Evolutionary conservation across 2,888 invertebrate species (phyloP).

Genomic region (Colostygia pectinataria): DNA sequence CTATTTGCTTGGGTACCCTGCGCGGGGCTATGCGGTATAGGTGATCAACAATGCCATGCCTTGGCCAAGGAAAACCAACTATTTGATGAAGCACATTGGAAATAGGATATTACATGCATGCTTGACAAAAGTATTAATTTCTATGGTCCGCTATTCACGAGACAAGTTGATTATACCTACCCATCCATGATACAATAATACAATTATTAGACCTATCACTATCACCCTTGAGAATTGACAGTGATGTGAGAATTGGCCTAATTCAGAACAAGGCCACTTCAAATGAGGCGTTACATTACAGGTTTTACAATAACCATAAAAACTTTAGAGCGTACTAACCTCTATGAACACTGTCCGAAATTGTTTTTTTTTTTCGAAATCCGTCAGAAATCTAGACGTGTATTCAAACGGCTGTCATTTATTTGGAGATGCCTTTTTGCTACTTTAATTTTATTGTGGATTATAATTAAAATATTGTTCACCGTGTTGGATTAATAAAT

Average conservation of each 20-base stretch:
- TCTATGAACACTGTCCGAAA: constrained; percentile 39
- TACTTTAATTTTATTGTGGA: constrained; percentile 54
- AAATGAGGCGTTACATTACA: background rate
- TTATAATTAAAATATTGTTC: constrained; percentile 52
- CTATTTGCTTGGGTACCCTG: no score
- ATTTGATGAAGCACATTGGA: no score
- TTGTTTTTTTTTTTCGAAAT: constrained; percentile 48
- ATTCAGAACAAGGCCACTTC: constrained; percentile 2
- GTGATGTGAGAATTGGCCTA: constrained; percentile 9
- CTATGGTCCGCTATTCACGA: background rate
- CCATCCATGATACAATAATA: no score
- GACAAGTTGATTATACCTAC: constrained; percentile 11
- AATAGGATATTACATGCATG: no score
- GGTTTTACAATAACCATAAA: background rate
- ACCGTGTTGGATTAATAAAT: constrained; percentile 38
- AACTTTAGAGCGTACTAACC: constrained; percentile 2
- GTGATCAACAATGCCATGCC: no score
- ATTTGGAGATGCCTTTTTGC: constrained; percentile 75
- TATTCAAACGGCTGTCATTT: constrained; percentile 67
- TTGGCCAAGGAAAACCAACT: no score
- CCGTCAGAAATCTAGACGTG: constrained; percentile 68
- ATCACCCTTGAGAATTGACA: background rate
- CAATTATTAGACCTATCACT: no score
- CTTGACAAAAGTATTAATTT: background rate
- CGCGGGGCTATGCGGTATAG: no score